Percentiles rank a stretch among this genome's conserved stretches.
These are phyloP conservation scores for Urocolius indicus DNA, from an alignment of 2,113 vertebrate species.

Conservation along the genomic window DNA sequence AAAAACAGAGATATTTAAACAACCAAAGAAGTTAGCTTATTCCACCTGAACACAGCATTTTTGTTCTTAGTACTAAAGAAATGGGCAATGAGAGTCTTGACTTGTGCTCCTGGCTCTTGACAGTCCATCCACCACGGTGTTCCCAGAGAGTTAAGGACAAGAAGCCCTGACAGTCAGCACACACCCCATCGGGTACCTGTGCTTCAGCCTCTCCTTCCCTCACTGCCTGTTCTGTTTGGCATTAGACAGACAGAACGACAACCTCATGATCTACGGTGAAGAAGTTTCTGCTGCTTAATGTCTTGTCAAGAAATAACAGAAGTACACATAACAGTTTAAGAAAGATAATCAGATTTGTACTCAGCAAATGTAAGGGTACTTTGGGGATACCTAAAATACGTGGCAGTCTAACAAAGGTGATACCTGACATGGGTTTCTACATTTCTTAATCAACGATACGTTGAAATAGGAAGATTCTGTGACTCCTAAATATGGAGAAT, in stretches of 20 bases:
- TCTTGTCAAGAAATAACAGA: not conserved
- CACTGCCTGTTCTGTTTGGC: not conserved
- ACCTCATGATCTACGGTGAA: not conserved
- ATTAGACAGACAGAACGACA: accelerated
- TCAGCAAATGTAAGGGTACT: not conserved
- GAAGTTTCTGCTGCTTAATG: not conserved
- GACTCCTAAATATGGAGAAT: not conserved
- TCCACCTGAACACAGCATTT: not conserved
- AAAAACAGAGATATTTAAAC: not conserved
- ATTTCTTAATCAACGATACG: not conserved
- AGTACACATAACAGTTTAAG: not conserved
- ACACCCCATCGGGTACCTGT: not conserved
- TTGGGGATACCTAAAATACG: not conserved
- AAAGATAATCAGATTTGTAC: not conserved
- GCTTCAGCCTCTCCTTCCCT: not conserved
- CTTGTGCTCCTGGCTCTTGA: not conserved
- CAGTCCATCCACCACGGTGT: not conserved
- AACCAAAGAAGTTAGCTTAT: not conserved
- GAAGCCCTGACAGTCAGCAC: not conserved
- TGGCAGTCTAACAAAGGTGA: not conserved
- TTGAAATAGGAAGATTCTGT: not conserved
- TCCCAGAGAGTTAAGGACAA: not conserved
- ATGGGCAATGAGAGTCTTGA: not conserved
- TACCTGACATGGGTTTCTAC: not conserved
- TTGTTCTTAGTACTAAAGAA: not conserved